Conservation (phyloP, 2,888 invertebrate genomes). For the Ceramica pisi region DNA sequence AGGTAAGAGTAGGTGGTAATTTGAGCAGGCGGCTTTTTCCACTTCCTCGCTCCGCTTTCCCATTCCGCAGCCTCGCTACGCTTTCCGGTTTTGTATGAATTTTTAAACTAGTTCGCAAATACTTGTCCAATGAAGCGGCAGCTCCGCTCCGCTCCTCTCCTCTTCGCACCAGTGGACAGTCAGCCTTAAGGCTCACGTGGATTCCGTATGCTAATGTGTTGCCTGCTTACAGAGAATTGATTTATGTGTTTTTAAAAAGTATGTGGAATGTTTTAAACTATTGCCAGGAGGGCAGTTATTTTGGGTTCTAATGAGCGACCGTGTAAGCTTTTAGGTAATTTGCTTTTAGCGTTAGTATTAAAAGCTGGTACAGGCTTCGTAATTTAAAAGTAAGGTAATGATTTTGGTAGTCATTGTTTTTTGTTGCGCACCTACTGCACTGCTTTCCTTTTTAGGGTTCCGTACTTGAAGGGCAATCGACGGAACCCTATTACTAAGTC, state of each 20-base stretch:
- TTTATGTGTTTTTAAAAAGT: constrained; percentile 47
- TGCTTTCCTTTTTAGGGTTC: background rate
- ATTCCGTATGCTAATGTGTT: constrained; percentile 54
- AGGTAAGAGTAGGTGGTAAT: no score
- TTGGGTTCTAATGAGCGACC: constrained; percentile 22
- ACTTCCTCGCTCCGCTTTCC: no score
- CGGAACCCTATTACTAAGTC: no score
- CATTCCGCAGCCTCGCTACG: no score
- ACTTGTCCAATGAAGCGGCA: no score
- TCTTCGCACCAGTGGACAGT: no score
- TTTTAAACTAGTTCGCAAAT: no score
- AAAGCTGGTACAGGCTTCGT: constrained; percentile 3
- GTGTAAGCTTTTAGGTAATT: constrained; percentile 41
- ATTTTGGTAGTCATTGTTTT: background rate
- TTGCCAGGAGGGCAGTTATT: constrained; percentile 16
- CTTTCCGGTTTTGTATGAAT: no score
- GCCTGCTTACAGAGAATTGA: constrained; percentile 33
- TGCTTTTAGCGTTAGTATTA: constrained; percentile 34
- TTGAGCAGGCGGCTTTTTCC: no score
- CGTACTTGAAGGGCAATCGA: no score
- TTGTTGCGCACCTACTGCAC: background rate
- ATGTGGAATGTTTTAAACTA: constrained; percentile 22
- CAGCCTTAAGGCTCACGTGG: constrained; percentile 34
- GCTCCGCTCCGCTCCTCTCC: no score
- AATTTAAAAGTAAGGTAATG: constrained; percentile 17